Percentiles rank a stretch among this genome's conserved stretches.
Conservation (phyloP, 2,113 vertebrate genomes). For the Theropithecus gelada region DNA sequence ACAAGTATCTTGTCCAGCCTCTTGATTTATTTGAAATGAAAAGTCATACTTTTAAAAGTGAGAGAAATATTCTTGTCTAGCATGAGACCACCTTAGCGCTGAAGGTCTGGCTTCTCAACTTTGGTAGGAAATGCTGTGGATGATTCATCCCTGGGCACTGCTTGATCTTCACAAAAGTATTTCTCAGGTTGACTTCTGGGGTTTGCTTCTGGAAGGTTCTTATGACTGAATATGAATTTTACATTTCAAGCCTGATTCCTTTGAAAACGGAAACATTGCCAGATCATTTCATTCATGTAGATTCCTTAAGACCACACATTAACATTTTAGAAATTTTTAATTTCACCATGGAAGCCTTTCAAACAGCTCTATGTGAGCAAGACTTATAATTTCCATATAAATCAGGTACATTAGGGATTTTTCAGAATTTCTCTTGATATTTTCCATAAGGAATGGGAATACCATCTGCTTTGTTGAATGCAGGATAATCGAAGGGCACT, state of each 20-base stretch:
- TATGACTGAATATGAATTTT: constrained; percentile 59
- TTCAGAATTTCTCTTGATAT: constrained; percentile 84
- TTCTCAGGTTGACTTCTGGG: neutral
- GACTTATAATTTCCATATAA: constrained; percentile 86
- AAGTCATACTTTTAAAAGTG: constrained; percentile 2
- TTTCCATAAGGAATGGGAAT: constrained; percentile 82
- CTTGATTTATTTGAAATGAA: constrained; percentile 49
- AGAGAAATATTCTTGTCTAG: neutral
- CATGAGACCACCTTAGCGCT: neutral
- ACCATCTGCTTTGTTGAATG: constrained; percentile 87
- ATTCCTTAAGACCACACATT: constrained; percentile 74
- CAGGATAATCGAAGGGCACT: constrained; percentile 86
- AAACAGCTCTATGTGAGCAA: constrained; percentile 81
- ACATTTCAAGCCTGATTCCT: constrained; percentile 61
- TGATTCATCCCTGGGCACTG: neutral
- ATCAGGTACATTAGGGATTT: constrained; percentile 83
- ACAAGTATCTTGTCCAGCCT: neutral
- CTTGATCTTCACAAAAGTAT: constrained; percentile 32
- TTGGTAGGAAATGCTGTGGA: neutral
- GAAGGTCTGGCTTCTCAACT: neutral
- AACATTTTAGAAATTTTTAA: constrained; percentile 83
- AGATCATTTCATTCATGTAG: constrained; percentile 59
- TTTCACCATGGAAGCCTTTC: constrained; percentile 78
- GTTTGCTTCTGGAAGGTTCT: constrained; percentile 58
- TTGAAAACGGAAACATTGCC: constrained; percentile 44